Base-by-base conservation (phyloP, 2,113 vertebrate genomes). In the Mus spicilegus region DNA sequence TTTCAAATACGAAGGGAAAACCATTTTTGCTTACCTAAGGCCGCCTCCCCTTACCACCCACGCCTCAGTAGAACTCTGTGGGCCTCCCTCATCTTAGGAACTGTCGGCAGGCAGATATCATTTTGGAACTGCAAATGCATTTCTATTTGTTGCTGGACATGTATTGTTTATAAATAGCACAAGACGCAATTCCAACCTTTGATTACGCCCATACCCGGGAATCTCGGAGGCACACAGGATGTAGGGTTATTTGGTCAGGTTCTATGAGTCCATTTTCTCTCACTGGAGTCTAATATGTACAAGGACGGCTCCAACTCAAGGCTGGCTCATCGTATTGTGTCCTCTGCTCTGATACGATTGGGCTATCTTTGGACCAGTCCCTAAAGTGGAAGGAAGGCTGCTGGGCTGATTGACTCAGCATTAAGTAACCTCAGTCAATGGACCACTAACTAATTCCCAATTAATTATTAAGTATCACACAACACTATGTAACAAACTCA, bases 41-140 rank as follows among this genome's bases (percentile, higher is more conserved):
- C 24, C 4, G 9, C 54, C 69, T n/a, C 6, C 78, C 42, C 78
- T 28, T 51, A 24, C 58, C 91, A 24, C 70, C 42, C 10, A 28
- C 2, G 7, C 36, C 56, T 9, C 65, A 46, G 2, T 9, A 3
- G 81, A 86, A 19, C 69, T 39, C 14, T 56, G 22, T 22, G 49
- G 17, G 20, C 87, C 30, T 12, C 19, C 70, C 42, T 42, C 14
- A 49, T 86, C 63, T 67, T 16, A 3, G 4, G 36, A 90, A 78
- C 65, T 75, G 63, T 54, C 49, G 58, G 0, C 75, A 76, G 22
- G 82, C 70, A 80, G 93, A 78, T 84, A 51, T 8, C 26, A 91
- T 80, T 92, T 94, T 94, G 73, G 26, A 93, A 93, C 89, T 78
- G 24, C 42, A 88, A 56, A 67, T 54, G 77, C 4, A 51, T 89